Percentiles rank a stretch among this genome's conserved stretches.
These are phyloP conservation scores for Eupeodes corollae DNA, from an alignment of 1,140 invertebrate genomes.

Conservation along the genomic window DNA sequence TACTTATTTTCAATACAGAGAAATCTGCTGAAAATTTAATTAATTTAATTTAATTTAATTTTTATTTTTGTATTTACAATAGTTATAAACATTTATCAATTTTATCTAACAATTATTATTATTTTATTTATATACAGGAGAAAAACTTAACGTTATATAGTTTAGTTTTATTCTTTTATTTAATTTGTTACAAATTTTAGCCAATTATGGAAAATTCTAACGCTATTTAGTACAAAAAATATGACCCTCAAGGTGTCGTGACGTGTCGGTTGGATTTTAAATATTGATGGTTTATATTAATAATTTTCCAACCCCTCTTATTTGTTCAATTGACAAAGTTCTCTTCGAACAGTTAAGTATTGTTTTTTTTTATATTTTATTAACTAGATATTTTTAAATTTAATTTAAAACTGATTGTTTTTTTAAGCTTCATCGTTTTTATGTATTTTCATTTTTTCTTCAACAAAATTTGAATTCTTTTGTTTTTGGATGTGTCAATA, in stretches of 20 bases:
- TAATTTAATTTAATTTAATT: slow-evolving; percentile 6
- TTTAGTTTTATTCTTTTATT: no score
- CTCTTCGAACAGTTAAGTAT: no score
- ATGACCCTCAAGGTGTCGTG: no score
- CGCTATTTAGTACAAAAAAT: no score
- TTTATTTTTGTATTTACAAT: neutral
- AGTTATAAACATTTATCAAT: neutral
- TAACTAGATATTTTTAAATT: slow-evolving; percentile 20
- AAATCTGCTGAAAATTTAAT: slow-evolving; percentile 24
- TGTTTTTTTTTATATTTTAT: slow-evolving; percentile 5
- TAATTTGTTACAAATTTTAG: no score
- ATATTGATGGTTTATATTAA: no score
- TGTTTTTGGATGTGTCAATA: slow-evolving; percentile 8
- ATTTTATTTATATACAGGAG: no score
- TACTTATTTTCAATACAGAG: slow-evolving; percentile 15
- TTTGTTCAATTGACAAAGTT: no score
- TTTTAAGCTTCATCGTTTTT: slow-evolving; percentile 38
- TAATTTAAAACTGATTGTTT: slow-evolving; percentile 38
- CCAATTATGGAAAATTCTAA: no score
- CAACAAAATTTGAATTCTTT: slow-evolving; percentile 16
- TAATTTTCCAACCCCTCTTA: no score
- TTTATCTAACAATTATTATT: neutral
- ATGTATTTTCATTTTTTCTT: slow-evolving; percentile 30
- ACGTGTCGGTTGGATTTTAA: no score
- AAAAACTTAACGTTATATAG: no score